Conservation (phyloP, 1,140 invertebrate species). For the Calephelis virginiensis region DNA sequence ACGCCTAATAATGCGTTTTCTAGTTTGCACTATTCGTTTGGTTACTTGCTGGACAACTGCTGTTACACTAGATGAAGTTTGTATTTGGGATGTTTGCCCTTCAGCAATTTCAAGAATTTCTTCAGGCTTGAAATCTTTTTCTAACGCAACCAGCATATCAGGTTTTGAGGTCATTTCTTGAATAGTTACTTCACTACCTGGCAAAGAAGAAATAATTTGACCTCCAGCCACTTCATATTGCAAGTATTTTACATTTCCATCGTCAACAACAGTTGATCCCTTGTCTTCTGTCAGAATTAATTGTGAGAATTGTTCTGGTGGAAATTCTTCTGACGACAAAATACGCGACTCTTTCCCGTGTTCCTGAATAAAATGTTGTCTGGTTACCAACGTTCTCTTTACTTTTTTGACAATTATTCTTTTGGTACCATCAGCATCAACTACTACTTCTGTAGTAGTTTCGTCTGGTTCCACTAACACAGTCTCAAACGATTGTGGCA, state of each 20-base stretch:
- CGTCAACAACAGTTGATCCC: conserved; percentile 81
- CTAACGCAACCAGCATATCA: conserved; percentile 76
- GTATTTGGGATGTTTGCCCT: conserved; percentile 73
- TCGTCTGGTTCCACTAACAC: conserved; percentile 88
- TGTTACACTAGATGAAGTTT: conserved; percentile 82
- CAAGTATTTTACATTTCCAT: conserved; percentile 81
- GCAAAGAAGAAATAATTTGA: conserved; percentile 80
- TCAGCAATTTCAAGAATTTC: conserved; percentile 79
- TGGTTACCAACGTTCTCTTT: conserved; percentile 78
- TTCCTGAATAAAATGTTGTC: conserved; percentile 71
- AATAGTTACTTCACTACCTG: conserved; percentile 80
- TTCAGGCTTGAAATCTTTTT: conserved; percentile 77
- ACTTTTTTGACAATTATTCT: conserved; percentile 87
- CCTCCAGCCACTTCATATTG: conserved; percentile 82
- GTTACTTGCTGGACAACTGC: conserved; percentile 90
- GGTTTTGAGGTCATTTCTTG: conserved; percentile 83
- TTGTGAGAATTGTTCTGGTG: conserved; percentile 81
- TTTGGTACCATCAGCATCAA: conserved; percentile 89
- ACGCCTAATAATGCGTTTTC: conserved; percentile 85
- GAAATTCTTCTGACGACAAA: conserved; percentile 59
- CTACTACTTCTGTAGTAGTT: conserved; percentile 87
- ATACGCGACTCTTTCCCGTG: conserved; percentile 57
- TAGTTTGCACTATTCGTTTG: conserved; percentile 86
- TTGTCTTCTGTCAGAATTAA: conserved; percentile 82
- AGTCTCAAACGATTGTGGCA: conserved; percentile 88